Conservation (phyloP, 2,113 vertebrate species). For the Cervus canadensis region DNA sequence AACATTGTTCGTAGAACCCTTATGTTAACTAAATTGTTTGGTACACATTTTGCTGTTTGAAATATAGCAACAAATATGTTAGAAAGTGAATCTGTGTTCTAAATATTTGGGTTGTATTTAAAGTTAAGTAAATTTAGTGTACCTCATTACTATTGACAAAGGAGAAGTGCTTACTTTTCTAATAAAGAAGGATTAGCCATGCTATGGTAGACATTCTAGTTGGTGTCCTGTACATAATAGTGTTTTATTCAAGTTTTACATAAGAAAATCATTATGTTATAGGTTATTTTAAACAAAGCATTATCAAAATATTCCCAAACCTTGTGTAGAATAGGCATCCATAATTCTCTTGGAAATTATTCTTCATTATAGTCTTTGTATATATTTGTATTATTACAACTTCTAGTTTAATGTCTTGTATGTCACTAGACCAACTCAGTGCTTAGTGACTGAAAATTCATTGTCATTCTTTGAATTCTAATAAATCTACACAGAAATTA, state of each 20-base stretch:
- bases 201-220: neutral
- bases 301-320: neutral
- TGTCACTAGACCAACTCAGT: neutral
- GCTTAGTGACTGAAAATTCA: neutral
- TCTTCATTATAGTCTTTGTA: neutral
- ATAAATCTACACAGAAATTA: neutral
- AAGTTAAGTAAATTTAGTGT: neutral
- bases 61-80: neutral
- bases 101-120: neutral
- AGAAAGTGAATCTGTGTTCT: conserved; percentile 12
- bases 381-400: neutral
- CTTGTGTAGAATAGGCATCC: neutral
- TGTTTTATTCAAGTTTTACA: neutral
- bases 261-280: neutral
- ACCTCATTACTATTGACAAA: neutral
- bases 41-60: conserved; percentile 24
- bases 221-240: neutral
- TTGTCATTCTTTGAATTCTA: neutral
- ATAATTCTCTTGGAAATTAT: neutral
- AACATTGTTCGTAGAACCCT: neutral
- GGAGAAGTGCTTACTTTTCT: neutral
- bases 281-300: neutral
- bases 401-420: neutral
- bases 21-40: neutral
- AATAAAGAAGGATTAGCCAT: neutral